Conservation (phyloP, 2,113 vertebrate genomes). For the Neofelis nebulosa region DNA sequence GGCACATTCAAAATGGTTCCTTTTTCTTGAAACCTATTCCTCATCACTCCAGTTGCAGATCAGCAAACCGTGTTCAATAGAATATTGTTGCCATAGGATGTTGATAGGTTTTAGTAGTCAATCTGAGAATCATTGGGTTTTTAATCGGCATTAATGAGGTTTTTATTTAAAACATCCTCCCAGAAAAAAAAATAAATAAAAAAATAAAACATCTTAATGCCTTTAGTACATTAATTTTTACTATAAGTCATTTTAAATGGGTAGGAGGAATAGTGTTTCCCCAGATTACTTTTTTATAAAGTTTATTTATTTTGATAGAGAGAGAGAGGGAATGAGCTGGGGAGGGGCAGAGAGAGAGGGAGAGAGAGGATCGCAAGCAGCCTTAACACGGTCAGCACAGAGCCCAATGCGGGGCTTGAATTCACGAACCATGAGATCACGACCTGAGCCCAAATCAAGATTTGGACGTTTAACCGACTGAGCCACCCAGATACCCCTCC, state of each 20-base stretch:
- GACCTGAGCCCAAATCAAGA: too few species aligned
- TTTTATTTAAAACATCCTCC: neutral
- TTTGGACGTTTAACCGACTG: too few species aligned
- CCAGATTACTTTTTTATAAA: too few species aligned
- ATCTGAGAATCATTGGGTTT: neutral
- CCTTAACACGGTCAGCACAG: too few species aligned
- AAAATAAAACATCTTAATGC: neutral
- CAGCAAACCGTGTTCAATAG: neutral
- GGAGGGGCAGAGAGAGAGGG: too few species aligned
- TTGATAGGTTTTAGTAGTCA: neutral
- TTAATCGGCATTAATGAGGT: neutral
- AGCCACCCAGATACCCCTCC: too few species aligned
- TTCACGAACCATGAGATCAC: too few species aligned
- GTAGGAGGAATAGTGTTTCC: neutral
- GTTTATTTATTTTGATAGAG: too few species aligned
- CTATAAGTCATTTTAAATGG: neutral
- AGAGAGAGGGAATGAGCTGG: too few species aligned
- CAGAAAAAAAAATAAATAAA: too few species aligned
- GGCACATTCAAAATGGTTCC: neutral
- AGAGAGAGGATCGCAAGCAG: too few species aligned
- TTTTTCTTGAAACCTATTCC: neutral
- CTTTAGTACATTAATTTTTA: neutral
- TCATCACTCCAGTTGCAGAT: neutral
- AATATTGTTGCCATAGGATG: neutral
- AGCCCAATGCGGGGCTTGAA: too few species aligned